These are phyloP conservation scores for Chaetodon auriga DNA, from an alignment of 2,113 vertebrate species.

Conservation along the genomic window DNA sequence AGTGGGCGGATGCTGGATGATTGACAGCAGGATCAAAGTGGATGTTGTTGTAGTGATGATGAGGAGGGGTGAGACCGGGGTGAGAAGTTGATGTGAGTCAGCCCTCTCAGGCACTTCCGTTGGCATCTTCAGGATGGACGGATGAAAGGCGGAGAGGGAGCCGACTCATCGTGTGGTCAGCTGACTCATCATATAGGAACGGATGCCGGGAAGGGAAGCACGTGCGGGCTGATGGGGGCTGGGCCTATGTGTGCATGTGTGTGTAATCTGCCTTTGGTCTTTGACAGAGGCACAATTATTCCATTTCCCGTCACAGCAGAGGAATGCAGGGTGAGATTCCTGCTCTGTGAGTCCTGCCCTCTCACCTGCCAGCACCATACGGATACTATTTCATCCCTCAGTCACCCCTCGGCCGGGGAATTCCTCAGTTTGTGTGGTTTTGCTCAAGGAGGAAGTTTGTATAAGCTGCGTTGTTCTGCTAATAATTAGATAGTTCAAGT, in stretches of 20 bases:
- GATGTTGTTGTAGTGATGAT: background rate
- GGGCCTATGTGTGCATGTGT: background rate
- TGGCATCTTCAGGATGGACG: slow-evolving; percentile 46
- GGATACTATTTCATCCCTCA: slow-evolving; percentile 71
- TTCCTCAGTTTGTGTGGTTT: slow-evolving; percentile 62
- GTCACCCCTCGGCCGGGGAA: slow-evolving; percentile 45
- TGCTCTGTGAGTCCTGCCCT: slow-evolving; percentile 63
- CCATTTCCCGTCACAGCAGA: slow-evolving; percentile 65
- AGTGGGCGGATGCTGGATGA: slow-evolving; percentile 11
- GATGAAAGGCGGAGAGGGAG: slow-evolving; percentile 51
- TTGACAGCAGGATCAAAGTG: slow-evolving; percentile 37
- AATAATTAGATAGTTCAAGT: slow-evolving; percentile 20
- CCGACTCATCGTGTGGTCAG: slow-evolving; percentile 70
- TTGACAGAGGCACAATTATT: slow-evolving; percentile 54
- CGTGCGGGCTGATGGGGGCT: slow-evolving; percentile 22
- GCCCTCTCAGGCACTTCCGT: slow-evolving; percentile 46
- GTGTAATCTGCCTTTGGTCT: slow-evolving; percentile 27
- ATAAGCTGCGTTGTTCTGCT: slow-evolving; percentile 39
- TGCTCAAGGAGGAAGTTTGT: slow-evolving; percentile 45
- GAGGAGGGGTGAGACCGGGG: slow-evolving; percentile 41
- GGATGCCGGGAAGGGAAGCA: slow-evolving; percentile 56
- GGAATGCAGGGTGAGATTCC: slow-evolving; percentile 72
- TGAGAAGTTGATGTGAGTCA: slow-evolving; percentile 64
- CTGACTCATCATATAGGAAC: slow-evolving; percentile 66
- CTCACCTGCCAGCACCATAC: slow-evolving; percentile 73